phyloP scores from a whole-genome alignment of 2,113 vertebrate species.

The Lagopus muta region DNA sequence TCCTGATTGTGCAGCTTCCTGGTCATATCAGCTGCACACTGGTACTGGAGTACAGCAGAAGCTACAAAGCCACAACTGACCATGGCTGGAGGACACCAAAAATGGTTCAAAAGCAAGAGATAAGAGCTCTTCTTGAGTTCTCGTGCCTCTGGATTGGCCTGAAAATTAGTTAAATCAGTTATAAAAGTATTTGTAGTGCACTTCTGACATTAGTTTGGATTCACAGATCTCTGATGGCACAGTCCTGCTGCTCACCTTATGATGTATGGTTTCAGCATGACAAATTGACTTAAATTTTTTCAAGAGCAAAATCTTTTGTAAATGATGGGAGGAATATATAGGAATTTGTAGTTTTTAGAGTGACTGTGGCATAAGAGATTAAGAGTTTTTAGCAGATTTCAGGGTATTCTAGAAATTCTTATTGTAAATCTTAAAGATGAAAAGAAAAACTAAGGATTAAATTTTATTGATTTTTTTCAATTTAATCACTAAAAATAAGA shows the following conservation, averaged over 20 bases:
- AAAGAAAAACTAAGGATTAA: not conserved
- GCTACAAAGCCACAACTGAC: not conserved
- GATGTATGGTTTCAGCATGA: not conserved
- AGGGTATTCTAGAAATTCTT: not conserved
- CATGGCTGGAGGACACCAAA: not conserved
- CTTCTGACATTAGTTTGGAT: not conserved
- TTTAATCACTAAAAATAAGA: not conserved
- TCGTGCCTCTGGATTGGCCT: not conserved
- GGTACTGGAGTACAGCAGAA: not conserved
- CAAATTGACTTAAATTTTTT: not conserved
- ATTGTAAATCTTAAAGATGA: not conserved
- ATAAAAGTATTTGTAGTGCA: not conserved
- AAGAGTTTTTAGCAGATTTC: not conserved
- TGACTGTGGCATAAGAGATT: not conserved
- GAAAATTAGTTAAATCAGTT: not conserved
- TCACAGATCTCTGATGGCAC: not conserved
- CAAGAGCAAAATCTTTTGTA: not conserved
- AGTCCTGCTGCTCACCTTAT: not conserved
- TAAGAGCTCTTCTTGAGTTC: not conserved
- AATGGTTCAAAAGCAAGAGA: not conserved
- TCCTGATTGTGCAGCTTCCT: slow-evolving; percentile 1
- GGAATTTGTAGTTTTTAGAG: not conserved
- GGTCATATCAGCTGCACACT: not conserved
- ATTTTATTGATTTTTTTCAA: not conserved
- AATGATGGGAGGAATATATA: not conserved